Evolutionary conservation across 2,888 invertebrate genomes (phyloP), one percentile per base, ranked within the genome.

Genomic region (Lasiommata megera): DNA sequence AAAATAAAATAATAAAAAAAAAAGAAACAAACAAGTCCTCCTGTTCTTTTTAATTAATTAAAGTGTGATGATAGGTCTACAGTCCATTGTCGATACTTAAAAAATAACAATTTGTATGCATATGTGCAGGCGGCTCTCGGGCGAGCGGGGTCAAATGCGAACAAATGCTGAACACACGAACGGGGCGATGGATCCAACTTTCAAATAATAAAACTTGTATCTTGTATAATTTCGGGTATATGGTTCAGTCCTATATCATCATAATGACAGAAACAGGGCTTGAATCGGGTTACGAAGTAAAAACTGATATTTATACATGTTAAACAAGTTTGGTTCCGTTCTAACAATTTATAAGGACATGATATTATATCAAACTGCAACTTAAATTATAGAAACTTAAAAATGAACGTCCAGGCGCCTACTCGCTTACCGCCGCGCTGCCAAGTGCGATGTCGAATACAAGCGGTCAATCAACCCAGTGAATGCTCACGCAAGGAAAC

Each of bases 61-160:
- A 81, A 86, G 78, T 89, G 89, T 89, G 89, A 89, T 89, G 89
- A 88, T 89, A 87, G 76, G 82, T 80, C 88, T 88, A 87, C 86
- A 87, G 87, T 88, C 79, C 72, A 83, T 84, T 80, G 82, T 81
- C 77, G 79, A 82, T 81, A 79, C 85, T 88, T 88, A 87, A 83
- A 83, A 34, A 84, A 73, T 84, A 87, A 87, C 79, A 83, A 82
- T 86, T 82, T 81, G 75, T 77, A 76, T 79, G 81, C 72, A 72
- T 73, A 41, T 41, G 76, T 67, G 73, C 64, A 65, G 68, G 65
- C 44, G 52, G 51, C 34, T 34, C 44, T 44, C 44, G 44, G 43
- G 28, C 44, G 44, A 44, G 54, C 46, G 58, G 54, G 43, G 37
- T 55, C 73, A 81, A 82, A 84, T 84, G 86, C 82, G 68, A 73